Evolutionary conservation across 1,140 invertebrate genomes (phyloP), one percentile per base, ranked within the genome.

Genomic region (Diabrotica undecimpunctata): DNA sequence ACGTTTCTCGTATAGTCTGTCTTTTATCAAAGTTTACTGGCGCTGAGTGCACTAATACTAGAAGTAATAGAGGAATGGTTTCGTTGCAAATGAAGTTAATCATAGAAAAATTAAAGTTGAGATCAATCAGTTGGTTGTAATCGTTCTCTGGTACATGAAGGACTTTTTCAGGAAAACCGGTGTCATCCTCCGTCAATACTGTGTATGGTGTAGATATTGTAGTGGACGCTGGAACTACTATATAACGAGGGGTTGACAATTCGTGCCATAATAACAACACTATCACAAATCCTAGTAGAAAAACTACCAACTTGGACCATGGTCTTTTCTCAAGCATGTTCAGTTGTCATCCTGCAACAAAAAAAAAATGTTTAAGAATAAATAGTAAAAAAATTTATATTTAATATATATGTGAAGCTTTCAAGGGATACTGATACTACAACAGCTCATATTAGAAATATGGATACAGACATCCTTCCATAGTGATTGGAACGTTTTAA

Each of bases 11-110:
- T 14, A 92, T 87, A 0, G 84, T 72, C 7, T 80, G 74, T 9
- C 90, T 80, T 69, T 88, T 87, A 0, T 79, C 77, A 35, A 79
- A 79, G 75, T 92, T 88, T 9, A 68, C 67, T 0, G 89, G 88
- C 3, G 87, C 85, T 2, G 89, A 89, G 70, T 91, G 87, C 4
- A 92, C 81, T 52, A 91, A 72, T 25, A 90, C 82, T 8, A 91
- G 69, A 2, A 25, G 25, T 8, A 67, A 62, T 55, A 62, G 38
- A 82, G 82, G 53, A 52, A 8, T 69, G 10, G 63, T 61, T 12
- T 74, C 71, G 54, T 73, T 74, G 56, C 78, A 79, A 14, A 70
- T 64, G 6, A 66, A 64, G 58, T 72, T 77, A 14, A 78, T 54
- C 25, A 74, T 71, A 6, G 61, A 64, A 64, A 78, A 79, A n/a